Evolutionary conservation across 2,113 vertebrate species (phyloP).

Genomic region (Naja naja): DNA sequence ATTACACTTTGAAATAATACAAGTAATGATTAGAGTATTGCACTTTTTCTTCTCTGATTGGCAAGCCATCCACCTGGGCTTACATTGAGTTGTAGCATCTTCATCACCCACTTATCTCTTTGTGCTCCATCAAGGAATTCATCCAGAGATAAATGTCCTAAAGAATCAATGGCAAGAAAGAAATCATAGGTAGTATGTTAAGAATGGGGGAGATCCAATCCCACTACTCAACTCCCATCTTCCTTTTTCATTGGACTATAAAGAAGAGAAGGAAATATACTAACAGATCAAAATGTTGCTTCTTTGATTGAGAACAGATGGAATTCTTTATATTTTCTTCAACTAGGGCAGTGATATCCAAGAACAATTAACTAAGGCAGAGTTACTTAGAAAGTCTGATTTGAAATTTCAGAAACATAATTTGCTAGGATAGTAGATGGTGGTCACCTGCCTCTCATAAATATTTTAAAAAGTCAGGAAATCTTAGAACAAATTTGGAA

Average conservation of each 20-base stretch:
- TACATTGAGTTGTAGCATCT: constrained; percentile 93
- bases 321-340: background rate
- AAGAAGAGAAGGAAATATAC: too few relatives aligned
- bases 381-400: background rate
- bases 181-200: background rate
- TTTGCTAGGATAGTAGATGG: background rate
- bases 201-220: background rate
- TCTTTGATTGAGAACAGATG: background rate
- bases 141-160: constrained; percentile 89
- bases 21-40: constrained; percentile 62
- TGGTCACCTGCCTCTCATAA: background rate
- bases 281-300: background rate
- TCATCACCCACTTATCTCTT: constrained; percentile 95
- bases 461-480: background rate
- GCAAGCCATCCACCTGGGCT: constrained; percentile 85
- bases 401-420: background rate
- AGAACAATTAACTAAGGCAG: background rate
- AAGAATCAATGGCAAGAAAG: background rate
- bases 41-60: constrained; percentile 75
- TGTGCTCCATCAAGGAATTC: constrained; percentile 90
- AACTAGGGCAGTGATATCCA: background rate
- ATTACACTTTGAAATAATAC: background rate
- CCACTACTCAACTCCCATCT: background rate
- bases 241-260: too few relatives aligned
- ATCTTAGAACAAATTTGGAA: background rate